Conservation (phyloP, 2,888 invertebrate genomes). For the Tetropium fuscum region DNA sequence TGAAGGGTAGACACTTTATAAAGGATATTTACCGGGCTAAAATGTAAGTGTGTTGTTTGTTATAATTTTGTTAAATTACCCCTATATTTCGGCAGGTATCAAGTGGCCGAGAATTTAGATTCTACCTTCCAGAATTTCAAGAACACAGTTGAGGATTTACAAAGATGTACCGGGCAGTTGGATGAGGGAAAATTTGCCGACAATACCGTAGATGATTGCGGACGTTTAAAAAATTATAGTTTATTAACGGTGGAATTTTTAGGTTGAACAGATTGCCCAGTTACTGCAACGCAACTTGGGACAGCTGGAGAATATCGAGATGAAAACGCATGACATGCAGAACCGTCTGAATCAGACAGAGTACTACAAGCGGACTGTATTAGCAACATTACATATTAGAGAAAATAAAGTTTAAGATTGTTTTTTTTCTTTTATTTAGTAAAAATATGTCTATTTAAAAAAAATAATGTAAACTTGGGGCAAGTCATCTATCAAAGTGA, state of each 20-base stretch:
- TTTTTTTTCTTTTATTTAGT: neutral
- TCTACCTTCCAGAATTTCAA: constrained; percentile 10
- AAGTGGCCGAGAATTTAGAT: constrained; percentile 9
- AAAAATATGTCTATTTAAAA: neutral
- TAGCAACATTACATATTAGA: constrained; percentile 13
- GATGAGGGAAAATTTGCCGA: too few species aligned
- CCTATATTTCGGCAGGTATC: constrained; percentile 9
- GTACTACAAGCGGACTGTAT: constrained; percentile 27
- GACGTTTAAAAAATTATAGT: too few species aligned
- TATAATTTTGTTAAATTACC: too few species aligned
- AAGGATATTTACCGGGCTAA: constrained; percentile 19
- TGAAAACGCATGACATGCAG: constrained; percentile 26
- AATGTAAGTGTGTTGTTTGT: constrained; percentile 23
- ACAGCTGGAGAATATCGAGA: constrained; percentile 33
- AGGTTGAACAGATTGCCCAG: constrained; percentile 35
- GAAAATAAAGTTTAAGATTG: constrained; percentile 16
- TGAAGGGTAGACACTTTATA: neutral
- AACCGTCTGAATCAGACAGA: constrained; percentile 27
- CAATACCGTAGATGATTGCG: too few species aligned
- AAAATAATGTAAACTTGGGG: neutral
- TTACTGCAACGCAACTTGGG: constrained; percentile 29
- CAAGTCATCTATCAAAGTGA: too few species aligned
- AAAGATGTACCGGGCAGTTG: constrained; percentile 1
- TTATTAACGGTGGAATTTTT: constrained; percentile 7
- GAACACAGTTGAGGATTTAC: constrained; percentile 8